Evolutionary conservation across 2,888 invertebrate species (phyloP), one percentile per base, ranked within the genome.

Genomic region (Pandemis cinnamomeana): DNA sequence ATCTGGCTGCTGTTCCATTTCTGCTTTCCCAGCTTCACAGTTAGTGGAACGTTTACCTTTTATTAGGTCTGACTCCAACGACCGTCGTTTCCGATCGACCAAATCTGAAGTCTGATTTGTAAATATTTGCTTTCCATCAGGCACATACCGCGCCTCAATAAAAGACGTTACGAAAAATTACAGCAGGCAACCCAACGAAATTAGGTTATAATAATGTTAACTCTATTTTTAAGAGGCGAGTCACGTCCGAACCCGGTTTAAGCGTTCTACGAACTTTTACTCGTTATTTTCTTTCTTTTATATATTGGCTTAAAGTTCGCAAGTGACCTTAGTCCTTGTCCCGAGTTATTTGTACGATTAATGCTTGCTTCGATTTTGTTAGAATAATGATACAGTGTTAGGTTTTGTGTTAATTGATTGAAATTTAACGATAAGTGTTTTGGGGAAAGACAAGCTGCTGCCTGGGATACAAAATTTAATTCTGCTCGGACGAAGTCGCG

Each of bases 221-320:
- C 67, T 60, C 67, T 67, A 71, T 53, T 67, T 61, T 67, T 67
- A 71, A 71, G 51, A 71, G n/a, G 67, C 71, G 13, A 61, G 71
- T 71, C 71, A 71, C 71, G 71, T 71, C 42, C 60, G 71, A n/a
- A 67, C 51, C 61, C 61, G 67, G 60, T 71, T 67, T 71, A 61
- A 67, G 67, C 66, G 71, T 66, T 71, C 61, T 67, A 61, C 13
- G 61, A 71, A 67, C 67, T 71, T 71, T 71, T 61, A 42, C 71
- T 67, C 60, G 71, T 71, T 71, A 71, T 60, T 67, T 71, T 71
- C 66, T 71, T 71, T 60, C 60, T 67, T 67, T 71, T 67, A 71
- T 66, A 60, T 66, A 71, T 71, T 71, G 58, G 60, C 48, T 67
- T 71, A 71, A 66, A 67, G 41, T 67, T 66, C n/a, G 48, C 66